phyloP scores from a whole-genome alignment of 2,888 invertebrate genomes.

The Rapana venosa region DNA sequence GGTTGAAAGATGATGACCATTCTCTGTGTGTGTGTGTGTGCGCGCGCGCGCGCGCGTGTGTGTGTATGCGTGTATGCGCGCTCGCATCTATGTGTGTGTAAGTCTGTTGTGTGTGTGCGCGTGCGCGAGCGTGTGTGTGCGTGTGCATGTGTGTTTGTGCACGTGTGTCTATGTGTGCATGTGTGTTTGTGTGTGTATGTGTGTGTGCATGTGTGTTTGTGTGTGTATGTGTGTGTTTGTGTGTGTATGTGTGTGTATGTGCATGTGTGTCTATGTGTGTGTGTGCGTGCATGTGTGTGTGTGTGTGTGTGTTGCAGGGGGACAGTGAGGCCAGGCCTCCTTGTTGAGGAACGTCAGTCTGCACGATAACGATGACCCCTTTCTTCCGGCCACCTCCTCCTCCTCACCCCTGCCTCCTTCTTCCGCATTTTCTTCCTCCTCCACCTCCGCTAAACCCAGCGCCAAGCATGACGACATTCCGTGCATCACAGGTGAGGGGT shows the following conservation, averaged over 20 bases:
- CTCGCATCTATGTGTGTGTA: background rate
- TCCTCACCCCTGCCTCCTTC: background rate
- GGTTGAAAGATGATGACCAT: too few species aligned
- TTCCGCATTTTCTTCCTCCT: background rate
- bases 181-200: background rate
- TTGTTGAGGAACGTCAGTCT: slow-evolving; percentile 48
- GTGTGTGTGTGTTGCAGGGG: slow-evolving; percentile 2
- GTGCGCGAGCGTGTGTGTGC: background rate
- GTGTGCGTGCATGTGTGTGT: too few species aligned
- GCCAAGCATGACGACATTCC: slow-evolving; percentile 40
- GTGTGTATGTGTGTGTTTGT: background rate
- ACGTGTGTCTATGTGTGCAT: too few species aligned
- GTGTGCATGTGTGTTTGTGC: background rate
- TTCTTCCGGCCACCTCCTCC: background rate
- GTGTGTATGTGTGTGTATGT: background rate
- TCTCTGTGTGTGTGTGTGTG: too few species aligned
- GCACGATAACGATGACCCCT: slow-evolving; percentile 45
- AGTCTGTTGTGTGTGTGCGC: background rate
- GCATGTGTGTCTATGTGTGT: background rate
- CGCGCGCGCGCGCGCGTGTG: too few species aligned
- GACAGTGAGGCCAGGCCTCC: slow-evolving; percentile 42
- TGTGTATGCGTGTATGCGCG: too few species aligned
- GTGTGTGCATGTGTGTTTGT: background rate
- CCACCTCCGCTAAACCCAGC: slow-evolving; percentile 14
- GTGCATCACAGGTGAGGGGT: slow-evolving; percentile 37